phyloP scores from a whole-genome alignment of 2,888 invertebrate species.

The Sepiola atlantica region DNA sequence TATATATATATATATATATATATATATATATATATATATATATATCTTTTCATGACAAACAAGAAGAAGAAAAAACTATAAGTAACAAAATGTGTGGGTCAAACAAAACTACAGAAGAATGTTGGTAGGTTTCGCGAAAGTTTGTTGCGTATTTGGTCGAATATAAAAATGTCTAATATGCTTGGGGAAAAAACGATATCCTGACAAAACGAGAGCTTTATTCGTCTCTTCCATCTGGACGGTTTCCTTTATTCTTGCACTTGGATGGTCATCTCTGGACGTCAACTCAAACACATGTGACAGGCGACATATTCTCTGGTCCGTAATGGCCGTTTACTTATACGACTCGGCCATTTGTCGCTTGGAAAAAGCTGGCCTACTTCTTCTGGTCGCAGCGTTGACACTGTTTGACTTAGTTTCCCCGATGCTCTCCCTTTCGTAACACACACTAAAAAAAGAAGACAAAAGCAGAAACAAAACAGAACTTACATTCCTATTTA shows the following conservation, averaged over 20 bases:
- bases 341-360: not conserved
- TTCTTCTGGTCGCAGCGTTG: not conserved
- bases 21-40: too few relatives aligned
- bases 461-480: too few relatives aligned
- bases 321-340: not conserved
- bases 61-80: not conserved
- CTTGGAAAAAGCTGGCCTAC: not conserved
- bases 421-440: not conserved
- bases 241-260: not conserved
- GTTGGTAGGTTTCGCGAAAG: not conserved
- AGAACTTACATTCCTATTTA: not conserved
- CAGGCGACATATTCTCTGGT: not conserved
- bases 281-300: not conserved
- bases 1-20: too few relatives aligned
- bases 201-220: not conserved
- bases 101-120: not conserved
- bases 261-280: not conserved
- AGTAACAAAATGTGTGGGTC: not conserved
- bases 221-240: not conserved
- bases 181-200: not conserved
- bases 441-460: not conserved
- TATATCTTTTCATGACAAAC: too few relatives aligned
- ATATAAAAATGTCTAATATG: not conserved
- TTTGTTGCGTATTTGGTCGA: not conserved
- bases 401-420: not conserved